These are phyloP conservation scores for Pomacea maculata DNA, from an alignment of 1,140 invertebrate genomes.

Conservation along the genomic window DNA sequence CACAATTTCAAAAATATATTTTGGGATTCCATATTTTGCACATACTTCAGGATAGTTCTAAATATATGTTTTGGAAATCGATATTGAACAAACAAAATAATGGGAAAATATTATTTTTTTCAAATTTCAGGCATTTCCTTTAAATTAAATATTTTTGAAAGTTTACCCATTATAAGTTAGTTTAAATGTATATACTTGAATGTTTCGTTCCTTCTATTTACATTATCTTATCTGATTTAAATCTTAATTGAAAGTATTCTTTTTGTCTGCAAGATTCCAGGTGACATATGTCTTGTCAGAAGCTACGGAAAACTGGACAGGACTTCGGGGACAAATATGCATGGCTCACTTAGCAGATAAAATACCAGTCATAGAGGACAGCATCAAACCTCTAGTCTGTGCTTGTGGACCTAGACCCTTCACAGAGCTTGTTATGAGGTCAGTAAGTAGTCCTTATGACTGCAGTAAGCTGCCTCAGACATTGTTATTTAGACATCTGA, in stretches of 20 bases:
- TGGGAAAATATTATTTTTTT: too few relatives aligned
- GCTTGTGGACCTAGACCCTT: conserved; percentile 56
- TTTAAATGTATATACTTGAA: too few relatives aligned
- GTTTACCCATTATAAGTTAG: too few relatives aligned
- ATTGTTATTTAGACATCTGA: not conserved
- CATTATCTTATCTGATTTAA: not conserved
- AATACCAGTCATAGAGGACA: conserved; percentile 30
- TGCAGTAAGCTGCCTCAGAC: not conserved
- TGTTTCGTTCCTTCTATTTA: not conserved
- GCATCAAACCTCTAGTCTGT: conserved; percentile 44
- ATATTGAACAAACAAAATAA: too few relatives aligned
- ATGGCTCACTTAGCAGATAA: conserved; percentile 39
- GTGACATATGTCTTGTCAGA: conserved; percentile 52
- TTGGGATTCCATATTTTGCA: too few relatives aligned
- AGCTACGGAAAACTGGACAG: conserved; percentile 45
- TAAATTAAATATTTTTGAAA: too few relatives aligned
- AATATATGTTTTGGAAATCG: too few relatives aligned
- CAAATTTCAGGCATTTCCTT: too few relatives aligned
- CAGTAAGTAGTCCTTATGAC: conserved; percentile 23
- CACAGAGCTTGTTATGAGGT: conserved; percentile 53
- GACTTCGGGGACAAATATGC: conserved; percentile 43
- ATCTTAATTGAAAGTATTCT: too few relatives aligned
- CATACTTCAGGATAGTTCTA: too few relatives aligned
- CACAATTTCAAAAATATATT: too few relatives aligned
- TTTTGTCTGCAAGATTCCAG: conserved; percentile 44